phyloP scores from a whole-genome alignment of 2,113 vertebrate species.

The Cynocephalus volans region DNA sequence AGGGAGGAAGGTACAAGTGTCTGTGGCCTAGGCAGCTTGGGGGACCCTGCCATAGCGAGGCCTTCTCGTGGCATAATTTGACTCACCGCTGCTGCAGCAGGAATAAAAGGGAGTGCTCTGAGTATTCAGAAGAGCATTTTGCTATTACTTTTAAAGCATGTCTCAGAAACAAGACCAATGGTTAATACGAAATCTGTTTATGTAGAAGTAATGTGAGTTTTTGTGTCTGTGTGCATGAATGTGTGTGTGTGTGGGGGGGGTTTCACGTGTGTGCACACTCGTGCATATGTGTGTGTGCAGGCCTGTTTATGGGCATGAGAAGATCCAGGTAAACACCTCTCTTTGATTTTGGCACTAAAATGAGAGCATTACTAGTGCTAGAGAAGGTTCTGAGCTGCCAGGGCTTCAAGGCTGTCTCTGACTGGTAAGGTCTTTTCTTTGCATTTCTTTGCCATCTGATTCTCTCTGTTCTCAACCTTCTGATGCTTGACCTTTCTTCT shows the following conservation, averaged over 20 bases:
- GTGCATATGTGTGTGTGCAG: rapidly evolving
- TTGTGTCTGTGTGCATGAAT: background rate
- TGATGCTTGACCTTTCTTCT: background rate
- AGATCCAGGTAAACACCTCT: background rate
- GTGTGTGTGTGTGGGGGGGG: too few relatives aligned
- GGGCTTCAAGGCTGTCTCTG: background rate
- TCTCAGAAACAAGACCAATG: background rate
- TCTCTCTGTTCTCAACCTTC: background rate
- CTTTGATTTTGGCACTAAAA: background rate
- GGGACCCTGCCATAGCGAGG: too few relatives aligned
- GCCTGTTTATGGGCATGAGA: background rate
- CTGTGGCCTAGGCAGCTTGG: background rate
- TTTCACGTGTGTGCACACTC: too few relatives aligned
- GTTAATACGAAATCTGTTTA: background rate
- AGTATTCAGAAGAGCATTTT: background rate
- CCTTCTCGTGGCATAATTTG: background rate
- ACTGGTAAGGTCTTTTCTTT: background rate
- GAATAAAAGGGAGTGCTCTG: background rate
- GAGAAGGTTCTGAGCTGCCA: background rate
- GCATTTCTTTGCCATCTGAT: background rate
- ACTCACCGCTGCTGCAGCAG: background rate
- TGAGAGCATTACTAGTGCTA: too few relatives aligned
- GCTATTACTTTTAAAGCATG: background rate
- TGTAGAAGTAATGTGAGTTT: background rate
- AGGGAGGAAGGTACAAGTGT: background rate